Base-by-base conservation (phyloP, 2,888 invertebrate species). In the Magallana nippona region DNA sequence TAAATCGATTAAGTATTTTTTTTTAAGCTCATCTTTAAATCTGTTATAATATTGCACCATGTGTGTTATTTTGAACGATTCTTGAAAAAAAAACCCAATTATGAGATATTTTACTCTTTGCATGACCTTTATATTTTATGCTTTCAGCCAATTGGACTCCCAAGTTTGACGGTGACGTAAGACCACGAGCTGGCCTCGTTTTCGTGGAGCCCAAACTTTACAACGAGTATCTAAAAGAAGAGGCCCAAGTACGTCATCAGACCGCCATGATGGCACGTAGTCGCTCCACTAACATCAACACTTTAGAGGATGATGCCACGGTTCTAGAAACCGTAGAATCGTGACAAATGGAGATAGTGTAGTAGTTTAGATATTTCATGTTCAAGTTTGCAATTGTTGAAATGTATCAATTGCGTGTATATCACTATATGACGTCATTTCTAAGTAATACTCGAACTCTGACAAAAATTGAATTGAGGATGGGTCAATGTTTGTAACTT, bases 141-240 rank as follows among this genome's bases (percentile, higher is more conserved):
- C 57, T 86, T 86, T n/a, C 88, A 90, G 90, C 90, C 83, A 90
- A 89, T 84, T 90, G 90, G 90, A 90, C 89, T 81, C 88, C 88
- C 77, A 90, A 90, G 85, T 90, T 86, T 88, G 89, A 90, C 85
- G 89, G 89, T 83, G 88, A 88, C 85, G 86, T 90, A 83, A 88
- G 90, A 71, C 89, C 89, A 81, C 87, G 90, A 83, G 88, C 89
- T 22, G 88, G 89, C 80, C 87, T 90, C 82, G 89, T 89, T 22
- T 90, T 89, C 85, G 89, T 90, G 82, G 90, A 90, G 87, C 90
- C 90, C 62, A 87, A 86, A 83, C 83, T 90, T 8, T 90, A 90
- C 85, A 86, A 86, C 83, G 88, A 90, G 83, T 85, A 88, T 60
- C 81, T 90, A 22, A 86, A 85, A 27, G 90, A 90, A 22, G 90